Evolutionary conservation across 2,888 invertebrate species (phyloP), one percentile per base, ranked within the genome.

Genomic region (Nesidiocoris tenuis): DNA sequence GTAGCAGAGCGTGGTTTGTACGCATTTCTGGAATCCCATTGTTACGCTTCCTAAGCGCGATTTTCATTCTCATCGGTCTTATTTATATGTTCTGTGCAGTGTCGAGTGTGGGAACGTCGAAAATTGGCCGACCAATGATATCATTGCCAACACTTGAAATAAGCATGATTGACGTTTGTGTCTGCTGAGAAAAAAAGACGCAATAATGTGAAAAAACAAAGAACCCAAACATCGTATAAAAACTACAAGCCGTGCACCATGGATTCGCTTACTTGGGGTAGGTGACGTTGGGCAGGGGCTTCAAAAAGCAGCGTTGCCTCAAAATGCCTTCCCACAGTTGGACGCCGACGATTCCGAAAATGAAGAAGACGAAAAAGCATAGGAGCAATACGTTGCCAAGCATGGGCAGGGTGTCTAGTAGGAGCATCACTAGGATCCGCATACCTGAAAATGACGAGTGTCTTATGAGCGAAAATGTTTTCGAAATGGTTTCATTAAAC

Each of bases 331-430:
- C 95, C 99, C 99, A 99, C 70, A 99, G 88, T 85, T 99, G 99
- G 57, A 99, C 99, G 19, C 99, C 99, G 81, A 99, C 94, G 83
- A 99, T 99, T 80, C 99, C 99, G 83, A 99, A 99, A 84, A 99
- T 99, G 88, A 99, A 99, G 90, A 99, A 99, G 77, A 99, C 99
- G 88, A 99, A 99, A 89, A 99, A 99, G 86, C 99, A 99, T 79
- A 99, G 88, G 80, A 99, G 88, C 80, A 99, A 87, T 70, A 99
- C 99, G 86, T 99, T 99, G 80, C 99, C 98, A 82, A 99, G 87
- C 99, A 99, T 99, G 16, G 99, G 99, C 80, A 99, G 88, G 3
- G 99, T 99, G 85, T 99, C 99, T 83, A 99, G 88, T 68, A 99
- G 88, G 77, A 99, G 87, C 96, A 98, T 99, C 81, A 99, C 99